Evolutionary conservation across 2,888 invertebrate species (phyloP), one percentile per base, ranked within the genome.

Genomic region (Hirtodrosophila alboralis): DNA sequence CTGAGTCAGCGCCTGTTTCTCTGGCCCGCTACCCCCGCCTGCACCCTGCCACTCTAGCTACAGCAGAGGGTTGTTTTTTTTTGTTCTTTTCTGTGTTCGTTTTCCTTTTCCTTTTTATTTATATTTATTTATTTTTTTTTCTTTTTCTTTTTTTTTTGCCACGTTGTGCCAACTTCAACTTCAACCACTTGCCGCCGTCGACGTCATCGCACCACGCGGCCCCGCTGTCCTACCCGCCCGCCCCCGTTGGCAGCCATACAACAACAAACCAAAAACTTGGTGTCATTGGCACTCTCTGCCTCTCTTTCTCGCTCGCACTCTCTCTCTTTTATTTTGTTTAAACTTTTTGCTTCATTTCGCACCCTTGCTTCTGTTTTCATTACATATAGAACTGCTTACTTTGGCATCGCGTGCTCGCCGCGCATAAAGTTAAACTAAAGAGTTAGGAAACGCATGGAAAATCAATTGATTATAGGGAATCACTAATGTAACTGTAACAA

Each of bases 141-240:
- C 41, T 51, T 54, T 53, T 36, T 47, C 66, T 69, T 57, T 43
- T 51, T 44, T 27, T 37, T 38, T 44, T 48, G 63, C 59, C 62
- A 71, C 76, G 62, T 75, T 78, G 54, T 33, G 75, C 62, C 72
- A n/a, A n/a, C n/a, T n/a, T 62, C 71, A 59, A 74, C 56, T 76
- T 81, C 71, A 78, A 78, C 85, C 85, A 79, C 78, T 84, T 77
- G 71, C 75, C 81, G 69, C 18, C 28, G 57, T 52, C 41, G 62
- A 57, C 75, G 76, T 68, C 64, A 68, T 63, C 54, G 84, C 47
- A 43, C 28, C 38, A 7, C 31, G n/a, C 33, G 4, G 28, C 13
- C 28, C n/a, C 49, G 9, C 23, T 14, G 18, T 18, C 18, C 27
- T 4, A n/a, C 9, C 8, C 31, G 36, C 21, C 13, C 18, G 26